Evolutionary conservation across 2,113 vertebrate species (phyloP).

Genomic region (Leucopsar rothschildi): DNA sequence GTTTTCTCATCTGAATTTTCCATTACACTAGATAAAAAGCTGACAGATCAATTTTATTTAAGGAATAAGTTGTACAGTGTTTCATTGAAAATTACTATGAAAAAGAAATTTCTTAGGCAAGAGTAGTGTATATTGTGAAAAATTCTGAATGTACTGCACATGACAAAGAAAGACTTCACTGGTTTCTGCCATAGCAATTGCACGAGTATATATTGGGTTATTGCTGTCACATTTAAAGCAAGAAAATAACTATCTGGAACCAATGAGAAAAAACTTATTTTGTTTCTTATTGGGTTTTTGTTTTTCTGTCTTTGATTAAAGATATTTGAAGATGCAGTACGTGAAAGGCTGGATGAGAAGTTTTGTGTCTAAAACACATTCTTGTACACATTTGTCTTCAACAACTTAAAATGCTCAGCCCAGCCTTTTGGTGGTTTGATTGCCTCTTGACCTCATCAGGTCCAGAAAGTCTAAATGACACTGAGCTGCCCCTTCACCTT

Average conservation of each 20-base stretch:
- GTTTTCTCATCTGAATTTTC: not conserved
- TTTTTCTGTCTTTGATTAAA: not conserved
- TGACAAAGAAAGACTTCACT: not conserved
- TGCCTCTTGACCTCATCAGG: not conserved
- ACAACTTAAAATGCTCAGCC: not conserved
- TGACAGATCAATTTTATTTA: slow-evolving; percentile 7
- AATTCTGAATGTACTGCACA: not conserved
- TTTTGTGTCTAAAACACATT: not conserved
- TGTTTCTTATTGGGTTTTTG: not conserved
- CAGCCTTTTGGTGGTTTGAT: not conserved
- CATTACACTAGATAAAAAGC: not conserved
- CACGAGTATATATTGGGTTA: not conserved
- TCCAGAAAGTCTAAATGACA: not conserved
- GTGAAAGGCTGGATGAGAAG: not conserved
- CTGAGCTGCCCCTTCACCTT: not conserved
- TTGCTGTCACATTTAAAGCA: not conserved
- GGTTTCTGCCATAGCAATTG: not conserved
- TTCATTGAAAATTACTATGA: not conserved
- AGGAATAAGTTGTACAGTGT: not conserved
- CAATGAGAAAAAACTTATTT: not conserved
- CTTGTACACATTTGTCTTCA: not conserved
- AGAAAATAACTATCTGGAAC: not conserved
- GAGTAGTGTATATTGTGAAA: not conserved
- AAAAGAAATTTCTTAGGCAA: not conserved
- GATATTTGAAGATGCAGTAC: not conserved